Evolutionary conservation across 2,113 vertebrate genomes (phyloP).

Genomic region (Ursus arctos): DNA sequence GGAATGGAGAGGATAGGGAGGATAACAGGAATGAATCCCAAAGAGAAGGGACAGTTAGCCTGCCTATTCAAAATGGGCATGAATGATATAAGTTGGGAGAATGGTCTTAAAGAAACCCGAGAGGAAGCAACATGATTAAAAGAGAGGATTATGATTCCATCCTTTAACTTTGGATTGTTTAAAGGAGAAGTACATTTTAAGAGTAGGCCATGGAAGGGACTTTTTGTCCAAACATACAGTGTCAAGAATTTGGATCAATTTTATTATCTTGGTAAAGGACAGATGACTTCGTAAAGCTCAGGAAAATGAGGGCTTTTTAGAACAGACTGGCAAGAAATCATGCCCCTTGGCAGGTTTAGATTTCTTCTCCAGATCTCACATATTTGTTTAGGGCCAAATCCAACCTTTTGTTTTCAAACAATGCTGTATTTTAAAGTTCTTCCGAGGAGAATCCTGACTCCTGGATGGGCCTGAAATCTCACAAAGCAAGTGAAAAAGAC

Average conservation of each 20-base stretch:
- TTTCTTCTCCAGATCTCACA: slow-evolving; percentile 55
- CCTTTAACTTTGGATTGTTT: not conserved
- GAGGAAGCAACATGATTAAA: not conserved
- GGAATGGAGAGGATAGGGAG: not conserved
- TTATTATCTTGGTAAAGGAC: not conserved
- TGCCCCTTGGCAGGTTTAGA: not conserved
- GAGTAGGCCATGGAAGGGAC: not conserved
- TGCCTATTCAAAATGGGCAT: not conserved
- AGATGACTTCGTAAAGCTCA: not conserved
- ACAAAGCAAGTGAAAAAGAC: not conserved
- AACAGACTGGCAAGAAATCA: slow-evolving; percentile 15
- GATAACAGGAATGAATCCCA: not conserved
- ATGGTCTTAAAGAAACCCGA: not conserved
- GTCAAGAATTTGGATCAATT: not conserved
- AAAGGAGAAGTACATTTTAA: not conserved
- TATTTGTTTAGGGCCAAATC: slow-evolving; percentile 30
- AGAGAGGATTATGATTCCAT: not conserved
- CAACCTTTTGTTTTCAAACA: slow-evolving; percentile 63
- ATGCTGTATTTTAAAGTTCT: slow-evolving; percentile 51
- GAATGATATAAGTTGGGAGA: not conserved
- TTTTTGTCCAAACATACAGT: not conserved
- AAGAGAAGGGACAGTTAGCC: not conserved
- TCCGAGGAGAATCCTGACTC: slow-evolving; percentile 8
- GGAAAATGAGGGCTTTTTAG: not conserved
- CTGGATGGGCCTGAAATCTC: not conserved